Evolutionary conservation across 2,888 invertebrate species (phyloP).

Genomic region (Yponomeuta sedellus): DNA sequence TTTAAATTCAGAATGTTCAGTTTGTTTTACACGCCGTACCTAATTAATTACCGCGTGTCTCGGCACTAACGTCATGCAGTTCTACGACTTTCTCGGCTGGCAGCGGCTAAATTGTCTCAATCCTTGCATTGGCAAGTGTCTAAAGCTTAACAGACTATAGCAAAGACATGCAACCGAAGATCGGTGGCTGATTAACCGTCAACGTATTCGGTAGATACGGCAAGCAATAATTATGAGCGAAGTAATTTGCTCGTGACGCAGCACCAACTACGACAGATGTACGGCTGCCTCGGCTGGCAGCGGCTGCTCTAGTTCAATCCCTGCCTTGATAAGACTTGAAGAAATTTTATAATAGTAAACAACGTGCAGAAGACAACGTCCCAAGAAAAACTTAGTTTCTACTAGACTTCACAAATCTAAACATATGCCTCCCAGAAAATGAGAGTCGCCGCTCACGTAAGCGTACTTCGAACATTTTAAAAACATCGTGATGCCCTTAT

Average conservation of each 20-base stretch:
- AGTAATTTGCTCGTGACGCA: neutral
- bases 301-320: slow-evolving; percentile 93
- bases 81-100: slow-evolving; percentile 95
- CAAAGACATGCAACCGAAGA: too few species aligned
- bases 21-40: too few species aligned
- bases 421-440: too few species aligned
- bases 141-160: neutral
- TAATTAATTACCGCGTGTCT: slow-evolving; percentile 78
- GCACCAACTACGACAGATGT: slow-evolving; percentile 4
- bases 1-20: neutral
- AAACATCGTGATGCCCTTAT: neutral
- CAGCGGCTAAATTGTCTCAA: slow-evolving; percentile 93
- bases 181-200: too few species aligned
- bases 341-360: neutral
- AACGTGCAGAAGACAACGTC: neutral
- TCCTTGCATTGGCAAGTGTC: slow-evolving; percentile 93
- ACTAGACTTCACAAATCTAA: too few species aligned
- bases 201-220: too few species aligned
- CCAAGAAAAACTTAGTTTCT: too few species aligned
- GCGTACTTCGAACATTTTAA: too few species aligned
- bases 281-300: slow-evolving; percentile 94
- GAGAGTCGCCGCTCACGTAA: too few species aligned
- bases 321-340: slow-evolving; percentile 79
- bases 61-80: slow-evolving; percentile 88
- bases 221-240: too few species aligned